Percentiles rank a stretch among this genome's conserved stretches.
phyloP scores from a whole-genome alignment of 2,888 invertebrate genomes.

The Pristionchus maxplancki region DNA sequence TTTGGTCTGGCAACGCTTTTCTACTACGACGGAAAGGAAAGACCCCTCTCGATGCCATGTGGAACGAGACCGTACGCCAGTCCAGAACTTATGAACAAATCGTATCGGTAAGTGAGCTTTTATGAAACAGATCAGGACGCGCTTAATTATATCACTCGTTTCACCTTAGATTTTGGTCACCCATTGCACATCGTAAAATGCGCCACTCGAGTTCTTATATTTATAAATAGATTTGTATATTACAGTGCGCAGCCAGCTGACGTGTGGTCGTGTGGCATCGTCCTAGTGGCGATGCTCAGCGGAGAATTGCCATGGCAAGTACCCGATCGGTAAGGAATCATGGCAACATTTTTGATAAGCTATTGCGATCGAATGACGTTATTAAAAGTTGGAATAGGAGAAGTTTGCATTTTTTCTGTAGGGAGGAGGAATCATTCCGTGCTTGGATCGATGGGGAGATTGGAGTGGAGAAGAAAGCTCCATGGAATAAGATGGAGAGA shows the following conservation, averaged over 20 bases:
- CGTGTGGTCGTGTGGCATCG: constrained; percentile 96
- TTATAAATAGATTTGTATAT: too few species aligned
- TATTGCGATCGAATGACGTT: too few species aligned
- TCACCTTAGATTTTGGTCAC: too few species aligned
- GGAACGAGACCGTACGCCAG: constrained; percentile 96
- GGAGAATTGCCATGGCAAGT: constrained; percentile 98
- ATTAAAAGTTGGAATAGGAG: too few species aligned
- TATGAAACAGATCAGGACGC: too few species aligned
- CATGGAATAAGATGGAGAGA: constrained; percentile 87
- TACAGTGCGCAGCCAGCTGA: constrained; percentile 91
- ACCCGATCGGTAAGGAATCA: constrained; percentile 81
- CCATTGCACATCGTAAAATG: too few species aligned
- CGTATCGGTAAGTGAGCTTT: constrained; percentile 54
- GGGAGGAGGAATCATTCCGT: constrained; percentile 53
- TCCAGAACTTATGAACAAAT: constrained; percentile 84
- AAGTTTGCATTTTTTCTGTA: constrained; percentile 71
- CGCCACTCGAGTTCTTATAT: too few species aligned
- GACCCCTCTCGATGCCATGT: constrained; percentile 88
- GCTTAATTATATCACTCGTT: too few species aligned
- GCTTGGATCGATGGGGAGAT: constrained; percentile 55
- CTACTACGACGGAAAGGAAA: constrained; percentile 80
- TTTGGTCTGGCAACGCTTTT: constrained; percentile 94
- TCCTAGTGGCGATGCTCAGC: constrained; percentile 92
- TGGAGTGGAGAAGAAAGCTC: constrained; percentile 76
- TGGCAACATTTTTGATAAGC: too few species aligned